phyloP scores from a whole-genome alignment of 2,888 invertebrate genomes.

The Lasioglossum leucozonium region DNA sequence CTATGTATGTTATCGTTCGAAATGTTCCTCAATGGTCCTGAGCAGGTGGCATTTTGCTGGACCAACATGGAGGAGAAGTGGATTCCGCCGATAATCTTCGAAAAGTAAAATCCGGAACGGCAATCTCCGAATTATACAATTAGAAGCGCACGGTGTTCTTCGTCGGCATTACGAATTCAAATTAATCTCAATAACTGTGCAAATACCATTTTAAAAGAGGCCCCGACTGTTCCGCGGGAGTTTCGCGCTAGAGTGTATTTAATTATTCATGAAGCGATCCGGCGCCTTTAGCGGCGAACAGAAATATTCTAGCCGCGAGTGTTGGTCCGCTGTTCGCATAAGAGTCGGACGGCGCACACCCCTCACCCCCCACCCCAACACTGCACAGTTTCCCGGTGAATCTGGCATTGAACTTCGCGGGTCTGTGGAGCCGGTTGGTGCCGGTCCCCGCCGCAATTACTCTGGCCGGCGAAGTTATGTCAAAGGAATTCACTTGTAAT shows the following conservation, averaged over 20 bases:
- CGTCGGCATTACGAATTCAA: background rate
- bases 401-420: conserved; percentile 30
- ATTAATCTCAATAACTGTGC: conserved; percentile 2
- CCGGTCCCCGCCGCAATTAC: background rate
- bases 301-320: conserved; percentile 4
- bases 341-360: background rate
- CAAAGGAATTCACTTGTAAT: conserved; percentile 31
- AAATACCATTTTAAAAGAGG: background rate
- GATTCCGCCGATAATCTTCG: background rate
- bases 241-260: background rate
- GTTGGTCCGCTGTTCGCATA: background rate
- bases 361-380: too few species aligned
- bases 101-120: background rate
- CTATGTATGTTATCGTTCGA: too few species aligned
- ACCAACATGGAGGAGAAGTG: background rate
- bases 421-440: background rate
- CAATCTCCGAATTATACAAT: background rate
- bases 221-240: background rate
- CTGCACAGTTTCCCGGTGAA: conserved; percentile 9
- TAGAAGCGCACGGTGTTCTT: background rate
- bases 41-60: too few species aligned
- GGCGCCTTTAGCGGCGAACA: background rate
- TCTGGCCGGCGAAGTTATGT: conserved; percentile 21
- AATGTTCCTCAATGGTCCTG: too few species aligned
- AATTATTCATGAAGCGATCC: conserved; percentile 11